Evolutionary conservation across 2,797 vertebrate species (phyloP), one percentile per base, ranked within the genome.

Genomic region (Buphagus erythrorhynchus): DNA sequence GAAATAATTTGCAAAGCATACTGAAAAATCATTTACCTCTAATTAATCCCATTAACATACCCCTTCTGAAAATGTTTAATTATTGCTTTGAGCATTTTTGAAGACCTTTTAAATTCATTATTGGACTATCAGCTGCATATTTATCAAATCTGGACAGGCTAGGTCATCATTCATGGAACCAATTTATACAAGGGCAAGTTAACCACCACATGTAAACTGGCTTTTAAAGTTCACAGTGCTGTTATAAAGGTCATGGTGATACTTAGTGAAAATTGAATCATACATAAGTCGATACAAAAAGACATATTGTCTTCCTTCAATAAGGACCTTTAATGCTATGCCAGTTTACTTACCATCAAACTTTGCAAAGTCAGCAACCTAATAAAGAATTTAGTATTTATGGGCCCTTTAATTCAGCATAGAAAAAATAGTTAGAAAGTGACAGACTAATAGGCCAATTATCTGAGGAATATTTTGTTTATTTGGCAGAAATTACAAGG

Each of bases 181-280:
- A 66, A 83, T 89, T 93, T 95, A 86, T 91, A 91, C 19, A 91
- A 94, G 94, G 35, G 33, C 93, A 97, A 97, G 93, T 94, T 95
- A 96, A 98, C 96, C 95, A 91, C 95, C 97, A 95, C 93, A 96
- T 89, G 79, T 94, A 97, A 97, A 93, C 90, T 93, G 92, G 96
- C 93, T 98, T 98, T 98, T 98, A 97, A 95, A 97, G 95, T 97
- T 98, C 97, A 94, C 6, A 13, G 89, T 72, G 76, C 79, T 95
- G 79, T 95, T 96, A 89, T 78, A 95, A 97, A 97, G 81, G 83
- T 98, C 97, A 95, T 85, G 94, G 81, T 93, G 71, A 96, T 97
- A 89, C 91, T 98, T 86, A 95, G 96, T 95, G 88, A 93, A 97
- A 98, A 98, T 97, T 97, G 97, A 98, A 97, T 97, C 92, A 95